Evolutionary conservation across 1,140 invertebrate genomes (phyloP), one percentile per base, ranked within the genome.

Genomic region (Magallana angulata): DNA sequence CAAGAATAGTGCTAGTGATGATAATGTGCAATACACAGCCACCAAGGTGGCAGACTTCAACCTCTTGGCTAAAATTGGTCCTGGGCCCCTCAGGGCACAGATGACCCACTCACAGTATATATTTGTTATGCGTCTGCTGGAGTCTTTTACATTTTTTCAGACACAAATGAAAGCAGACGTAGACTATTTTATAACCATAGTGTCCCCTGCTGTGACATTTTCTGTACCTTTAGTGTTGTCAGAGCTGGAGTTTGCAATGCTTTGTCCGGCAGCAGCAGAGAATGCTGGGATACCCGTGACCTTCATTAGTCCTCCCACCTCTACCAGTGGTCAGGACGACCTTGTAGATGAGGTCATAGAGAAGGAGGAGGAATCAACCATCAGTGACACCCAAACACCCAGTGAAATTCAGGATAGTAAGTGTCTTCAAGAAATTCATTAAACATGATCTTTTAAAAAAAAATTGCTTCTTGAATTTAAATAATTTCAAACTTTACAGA

Each of bases 91-190:
- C 14, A 89, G 91, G 57, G 89, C 91, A 59, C 94, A 94, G 86
- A 87, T 95, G 59, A 98, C 98, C 95, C 98, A 99, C 94, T 98
- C 98, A 94, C 98, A 99, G 95, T 97, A 97, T 94, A 95, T 99
- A 82, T 99, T 99, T 94, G 94, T 99, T 48, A 94, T 98, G 92
- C 95, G 98, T 80, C 95, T 98, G 80, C 95, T 97, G 36, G 98
- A 99, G 95, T 96, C 97, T n/a, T 91, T 98, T 7, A 96, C 97
- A 2, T 97, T 98, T 93, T 93, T 94, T 84, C 92, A 93, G 71
- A 88, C 87, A 48, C 91, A 93, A 94, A 94, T 99, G 57, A 96
- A 96, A 18, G 95, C 97, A 76, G 98, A 99, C 93, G 96, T 97
- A 0, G 96, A 97, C 87, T 95, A 96, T 82, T 97, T 97, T 91